phyloP scores from a whole-genome alignment of 2,797 vertebrate genomes.

The Ptychobarbus kaznakovi region DNA sequence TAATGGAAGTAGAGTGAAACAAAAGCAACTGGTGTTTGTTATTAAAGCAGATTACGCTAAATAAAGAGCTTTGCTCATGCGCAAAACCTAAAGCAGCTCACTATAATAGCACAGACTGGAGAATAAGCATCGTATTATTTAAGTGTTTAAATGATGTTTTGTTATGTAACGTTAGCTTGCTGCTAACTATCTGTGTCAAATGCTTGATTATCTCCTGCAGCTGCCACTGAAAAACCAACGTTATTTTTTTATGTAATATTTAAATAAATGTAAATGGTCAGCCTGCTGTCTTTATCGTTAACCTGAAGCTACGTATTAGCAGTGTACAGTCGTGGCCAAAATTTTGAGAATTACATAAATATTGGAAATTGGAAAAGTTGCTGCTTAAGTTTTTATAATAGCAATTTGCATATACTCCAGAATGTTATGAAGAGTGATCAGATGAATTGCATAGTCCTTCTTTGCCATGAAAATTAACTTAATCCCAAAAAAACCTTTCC shows the following conservation, averaged over 20 bases:
- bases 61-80: neutral
- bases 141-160: neutral
- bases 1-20: slow-evolving; percentile 34
- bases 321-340: no score
- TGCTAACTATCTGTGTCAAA: slow-evolving; percentile 39
- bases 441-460: no score
- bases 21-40: slow-evolving; percentile 53
- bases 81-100: neutral
- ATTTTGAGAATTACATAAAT: no score
- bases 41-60: slow-evolving; percentile 43
- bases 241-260: neutral
- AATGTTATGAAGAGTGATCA: no score
- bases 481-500: no score
- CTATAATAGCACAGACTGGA: neutral
- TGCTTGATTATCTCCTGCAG: slow-evolving; percentile 5
- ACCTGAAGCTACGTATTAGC: neutral
- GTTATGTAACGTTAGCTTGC: slow-evolving; percentile 35
- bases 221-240: neutral
- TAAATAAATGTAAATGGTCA: no score
- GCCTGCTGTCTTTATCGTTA: neutral
- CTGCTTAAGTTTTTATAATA: no score
- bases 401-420: no score
- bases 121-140: neutral
- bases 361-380: no score
- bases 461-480: no score